Conservation (phyloP, 2,797 vertebrate species). For the Acomys russatus region DNA sequence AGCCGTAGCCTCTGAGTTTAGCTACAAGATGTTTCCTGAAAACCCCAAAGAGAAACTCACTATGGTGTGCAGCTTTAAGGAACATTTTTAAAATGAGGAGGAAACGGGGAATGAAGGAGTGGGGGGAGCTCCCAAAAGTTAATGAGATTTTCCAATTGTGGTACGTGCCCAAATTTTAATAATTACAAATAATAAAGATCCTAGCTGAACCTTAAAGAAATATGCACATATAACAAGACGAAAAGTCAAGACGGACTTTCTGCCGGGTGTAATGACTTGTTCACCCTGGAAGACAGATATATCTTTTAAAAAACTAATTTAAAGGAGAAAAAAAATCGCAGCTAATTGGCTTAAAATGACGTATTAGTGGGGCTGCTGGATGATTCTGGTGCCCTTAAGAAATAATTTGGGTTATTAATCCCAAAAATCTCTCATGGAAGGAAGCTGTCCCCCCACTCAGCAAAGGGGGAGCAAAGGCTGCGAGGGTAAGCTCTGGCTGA, state of each 20-base stretch:
- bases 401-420: conserved; percentile 74
- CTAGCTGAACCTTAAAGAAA: conserved; percentile 79
- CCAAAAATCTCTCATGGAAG: conserved; percentile 32
- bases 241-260: conserved; percentile 78
- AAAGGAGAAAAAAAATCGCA: conserved; percentile 76
- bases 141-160: conserved; percentile 81
- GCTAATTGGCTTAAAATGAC: conserved; percentile 82
- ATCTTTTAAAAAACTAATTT: conserved; percentile 77
- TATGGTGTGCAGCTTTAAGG: conserved; percentile 54
- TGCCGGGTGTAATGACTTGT: conserved; percentile 71
- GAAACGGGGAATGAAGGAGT: conserved; percentile 10
- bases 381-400: conserved; percentile 54
- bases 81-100: conserved; percentile 62
- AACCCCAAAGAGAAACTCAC: conserved; percentile 27
- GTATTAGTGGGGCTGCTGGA: conserved; percentile 69
- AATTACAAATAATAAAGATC: conserved; percentile 80
- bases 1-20: neutral
- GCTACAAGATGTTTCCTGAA: neutral
- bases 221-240: conserved; percentile 76
- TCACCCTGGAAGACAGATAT: conserved; percentile 76
- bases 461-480: conserved; percentile 64
- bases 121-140: conserved; percentile 69
- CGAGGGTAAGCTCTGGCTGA: neutral
- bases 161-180: conserved; percentile 83
- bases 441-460: neutral